phyloP scores from a whole-genome alignment of 2,797 vertebrate species.

The Brachyrhaphis roseni region DNA sequence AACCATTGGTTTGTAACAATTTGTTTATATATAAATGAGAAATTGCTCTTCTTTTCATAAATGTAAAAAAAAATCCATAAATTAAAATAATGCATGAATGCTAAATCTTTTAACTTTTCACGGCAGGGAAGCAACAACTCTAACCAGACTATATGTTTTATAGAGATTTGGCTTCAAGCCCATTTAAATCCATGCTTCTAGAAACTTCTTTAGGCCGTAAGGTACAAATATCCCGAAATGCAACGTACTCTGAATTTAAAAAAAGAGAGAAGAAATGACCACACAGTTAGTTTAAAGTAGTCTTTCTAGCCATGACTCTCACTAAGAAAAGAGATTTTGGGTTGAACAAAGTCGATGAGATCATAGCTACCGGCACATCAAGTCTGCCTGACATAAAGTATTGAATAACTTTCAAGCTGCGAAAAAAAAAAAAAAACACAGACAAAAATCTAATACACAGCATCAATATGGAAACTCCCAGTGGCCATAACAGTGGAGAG shows the following conservation, averaged over 20 bases:
- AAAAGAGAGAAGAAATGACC: background rate
- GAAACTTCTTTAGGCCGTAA: slow-evolving; percentile 6
- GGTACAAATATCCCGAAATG: slow-evolving; percentile 2
- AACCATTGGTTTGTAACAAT: background rate
- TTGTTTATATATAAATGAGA: background rate
- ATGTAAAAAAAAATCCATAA: background rate
- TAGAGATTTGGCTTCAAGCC: background rate
- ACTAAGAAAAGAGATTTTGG: slow-evolving; percentile 30
- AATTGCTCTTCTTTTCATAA: background rate
- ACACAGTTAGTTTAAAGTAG: background rate
- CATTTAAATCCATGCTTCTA: background rate
- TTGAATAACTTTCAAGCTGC: slow-evolving; percentile 35
- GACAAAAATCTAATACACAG: slow-evolving; percentile 19
- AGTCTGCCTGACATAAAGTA: slow-evolving; percentile 26
- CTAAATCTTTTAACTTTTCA: background rate
- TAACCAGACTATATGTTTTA: background rate
- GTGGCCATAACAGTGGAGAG: background rate
- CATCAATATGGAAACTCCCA: background rate
- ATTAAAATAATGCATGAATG: background rate
- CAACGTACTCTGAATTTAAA: slow-evolving; percentile 6
- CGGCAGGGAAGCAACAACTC: background rate
- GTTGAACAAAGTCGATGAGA: slow-evolving; percentile 23
- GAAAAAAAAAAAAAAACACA: slow-evolving; percentile 23
- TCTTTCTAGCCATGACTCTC: slow-evolving; percentile 1
- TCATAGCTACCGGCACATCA: slow-evolving; percentile 18